Conservation (phyloP, 1,140 invertebrate species). For the Oncopodura yosiiana region DNA sequence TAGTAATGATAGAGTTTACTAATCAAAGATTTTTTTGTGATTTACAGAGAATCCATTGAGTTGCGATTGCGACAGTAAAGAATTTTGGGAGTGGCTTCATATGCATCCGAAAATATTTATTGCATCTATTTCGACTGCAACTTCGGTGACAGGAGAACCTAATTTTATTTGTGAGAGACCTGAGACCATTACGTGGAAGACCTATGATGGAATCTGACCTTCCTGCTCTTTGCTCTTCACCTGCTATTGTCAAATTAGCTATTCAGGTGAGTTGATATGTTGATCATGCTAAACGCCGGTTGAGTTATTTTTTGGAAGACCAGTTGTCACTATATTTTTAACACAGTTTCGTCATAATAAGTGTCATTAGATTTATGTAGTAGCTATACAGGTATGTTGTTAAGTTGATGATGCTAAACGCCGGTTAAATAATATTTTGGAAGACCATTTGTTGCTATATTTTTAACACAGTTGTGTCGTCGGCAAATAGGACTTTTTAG, state of each 20-base stretch:
- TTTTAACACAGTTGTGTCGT: too few relatives aligned
- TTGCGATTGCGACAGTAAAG: conserved; percentile 34
- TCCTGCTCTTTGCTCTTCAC: conserved; percentile 28
- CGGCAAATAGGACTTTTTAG: too few relatives aligned
- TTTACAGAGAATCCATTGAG: conserved; percentile 33
- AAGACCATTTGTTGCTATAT: too few relatives aligned
- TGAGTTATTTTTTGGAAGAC: too few relatives aligned
- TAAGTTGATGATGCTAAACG: too few relatives aligned
- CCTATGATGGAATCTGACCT: conserved; percentile 32
- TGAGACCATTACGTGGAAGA: conserved; percentile 26
- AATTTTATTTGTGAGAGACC: conserved; percentile 33
- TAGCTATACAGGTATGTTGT: too few relatives aligned
- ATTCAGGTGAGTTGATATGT: conserved; percentile 27
- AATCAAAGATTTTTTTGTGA: not conserved
- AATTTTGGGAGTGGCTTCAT: conserved; percentile 35
- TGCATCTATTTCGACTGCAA: conserved; percentile 7
- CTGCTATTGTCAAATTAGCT: conserved; percentile 34
- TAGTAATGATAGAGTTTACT: not conserved
- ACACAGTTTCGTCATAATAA: too few relatives aligned
- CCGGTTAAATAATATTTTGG: too few relatives aligned
- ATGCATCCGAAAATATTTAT: conserved; percentile 33
- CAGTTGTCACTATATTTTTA: too few relatives aligned
- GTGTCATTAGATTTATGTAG: too few relatives aligned
- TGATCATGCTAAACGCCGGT: too few relatives aligned
- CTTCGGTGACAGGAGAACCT: conserved; percentile 6